phyloP scores from a whole-genome alignment of 2,113 vertebrate genomes.

The Hydrochoerus hydrochaeris region DNA sequence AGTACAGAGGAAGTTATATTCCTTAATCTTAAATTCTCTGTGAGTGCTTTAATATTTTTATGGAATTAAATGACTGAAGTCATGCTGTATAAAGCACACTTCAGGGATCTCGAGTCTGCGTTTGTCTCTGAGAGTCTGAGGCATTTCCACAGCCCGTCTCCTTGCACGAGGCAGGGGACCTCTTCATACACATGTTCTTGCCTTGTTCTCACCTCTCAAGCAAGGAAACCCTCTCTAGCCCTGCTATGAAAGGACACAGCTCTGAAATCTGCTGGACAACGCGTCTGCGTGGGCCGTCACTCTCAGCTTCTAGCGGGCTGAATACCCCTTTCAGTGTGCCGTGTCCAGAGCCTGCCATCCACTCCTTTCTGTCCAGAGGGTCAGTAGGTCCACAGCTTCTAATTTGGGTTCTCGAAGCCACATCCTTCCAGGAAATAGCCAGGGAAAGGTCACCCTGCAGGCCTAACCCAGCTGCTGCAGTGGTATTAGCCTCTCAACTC shows the following conservation, averaged over 20 bases:
- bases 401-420: background rate
- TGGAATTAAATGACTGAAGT: background rate
- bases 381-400: background rate
- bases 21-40: background rate
- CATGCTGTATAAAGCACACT: background rate
- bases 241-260: background rate
- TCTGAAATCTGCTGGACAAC: background rate
- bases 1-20: background rate
- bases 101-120: background rate
- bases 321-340: background rate
- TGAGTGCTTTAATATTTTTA: background rate
- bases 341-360: background rate
- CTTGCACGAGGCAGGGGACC: background rate
- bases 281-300: background rate
- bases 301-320: background rate
- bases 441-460: background rate
- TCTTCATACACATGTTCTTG: background rate
- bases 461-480: background rate
- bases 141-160: background rate
- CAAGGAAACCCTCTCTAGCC: background rate
- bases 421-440: background rate
- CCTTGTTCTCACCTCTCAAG: background rate
- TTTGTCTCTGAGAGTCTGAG: background rate
- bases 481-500: background rate
- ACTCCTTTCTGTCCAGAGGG: background rate